Conservation (phyloP, 2,888 invertebrate species). For the Sepioteuthis lessoniana region DNA sequence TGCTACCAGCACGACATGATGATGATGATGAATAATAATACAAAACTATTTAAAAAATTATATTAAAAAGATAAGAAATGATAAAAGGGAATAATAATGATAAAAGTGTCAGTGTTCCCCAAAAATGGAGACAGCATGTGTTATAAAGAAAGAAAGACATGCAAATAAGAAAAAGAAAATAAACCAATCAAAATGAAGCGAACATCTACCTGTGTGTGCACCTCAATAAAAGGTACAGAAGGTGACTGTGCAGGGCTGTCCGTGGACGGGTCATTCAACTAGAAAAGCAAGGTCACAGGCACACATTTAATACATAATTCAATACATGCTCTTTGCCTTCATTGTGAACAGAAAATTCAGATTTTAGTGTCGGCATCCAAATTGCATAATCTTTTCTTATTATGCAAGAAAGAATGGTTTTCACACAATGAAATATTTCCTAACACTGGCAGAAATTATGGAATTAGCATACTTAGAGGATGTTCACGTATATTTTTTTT, state of each 20-base stretch:
- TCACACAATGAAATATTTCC: no score
- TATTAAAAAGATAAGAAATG: not conserved
- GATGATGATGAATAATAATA: no score
- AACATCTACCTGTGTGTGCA: conserved; percentile 45
- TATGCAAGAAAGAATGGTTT: not conserved
- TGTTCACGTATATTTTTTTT: no score
- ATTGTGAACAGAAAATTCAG: not conserved
- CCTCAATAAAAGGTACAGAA: conserved; percentile 42
- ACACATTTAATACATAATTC: not conserved
- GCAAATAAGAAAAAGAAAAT: conserved; percentile 49
- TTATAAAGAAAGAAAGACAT: not conserved
- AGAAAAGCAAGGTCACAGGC: not conserved
- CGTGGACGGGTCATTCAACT: conserved; percentile 13
- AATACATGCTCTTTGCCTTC: not conserved
- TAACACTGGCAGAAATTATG: no score
- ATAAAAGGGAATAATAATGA: not conserved
- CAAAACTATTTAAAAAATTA: no score
- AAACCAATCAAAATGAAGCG: conserved; percentile 51
- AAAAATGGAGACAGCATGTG: not conserved
- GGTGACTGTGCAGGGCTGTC: conserved; percentile 45
- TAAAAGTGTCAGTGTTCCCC: not conserved
- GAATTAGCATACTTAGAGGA: no score
- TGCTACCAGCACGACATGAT: no score
- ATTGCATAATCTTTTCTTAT: not conserved
- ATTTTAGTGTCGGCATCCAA: not conserved